Evolutionary conservation across 1,140 invertebrate species (phyloP).

Genomic region (Sminthurinus signatus): DNA sequence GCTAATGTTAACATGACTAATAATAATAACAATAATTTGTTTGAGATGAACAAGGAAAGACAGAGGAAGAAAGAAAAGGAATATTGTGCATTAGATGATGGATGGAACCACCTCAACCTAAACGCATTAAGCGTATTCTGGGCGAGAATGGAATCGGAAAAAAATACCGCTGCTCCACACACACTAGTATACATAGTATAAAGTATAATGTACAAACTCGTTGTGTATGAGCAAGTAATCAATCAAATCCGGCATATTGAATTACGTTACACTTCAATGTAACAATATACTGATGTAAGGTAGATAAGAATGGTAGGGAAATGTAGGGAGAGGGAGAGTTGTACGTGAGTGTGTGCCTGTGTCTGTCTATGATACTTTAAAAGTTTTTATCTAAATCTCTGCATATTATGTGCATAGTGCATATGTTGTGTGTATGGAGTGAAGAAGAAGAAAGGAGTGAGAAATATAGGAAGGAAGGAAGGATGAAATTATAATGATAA

Average conservation of each 20-base stretch:
- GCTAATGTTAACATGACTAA: no score
- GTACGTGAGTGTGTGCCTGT: no score
- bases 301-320: background rate
- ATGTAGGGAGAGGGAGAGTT: no score
- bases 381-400: no score
- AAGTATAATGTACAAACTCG: background rate
- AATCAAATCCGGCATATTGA: constrained; percentile 7
- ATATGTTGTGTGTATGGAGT: no score
- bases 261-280: background rate
- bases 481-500: background rate
- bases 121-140: constrained; percentile 7
- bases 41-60: no score
- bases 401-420: no score
- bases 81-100: background rate
- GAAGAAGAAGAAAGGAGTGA: no score
- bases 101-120: constrained; percentile 13
- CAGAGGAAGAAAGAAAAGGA: no score
- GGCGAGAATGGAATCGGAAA: constrained; percentile 9
- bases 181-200: no score
- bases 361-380: no score
- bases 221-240: background rate
- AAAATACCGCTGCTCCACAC: background rate
- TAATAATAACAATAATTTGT: no score
- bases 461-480: background rate
- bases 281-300: constrained; percentile 1